Base-by-base conservation (phyloP, 2,888 invertebrate genomes). In the Marasmarcha lunaedactyla region DNA sequence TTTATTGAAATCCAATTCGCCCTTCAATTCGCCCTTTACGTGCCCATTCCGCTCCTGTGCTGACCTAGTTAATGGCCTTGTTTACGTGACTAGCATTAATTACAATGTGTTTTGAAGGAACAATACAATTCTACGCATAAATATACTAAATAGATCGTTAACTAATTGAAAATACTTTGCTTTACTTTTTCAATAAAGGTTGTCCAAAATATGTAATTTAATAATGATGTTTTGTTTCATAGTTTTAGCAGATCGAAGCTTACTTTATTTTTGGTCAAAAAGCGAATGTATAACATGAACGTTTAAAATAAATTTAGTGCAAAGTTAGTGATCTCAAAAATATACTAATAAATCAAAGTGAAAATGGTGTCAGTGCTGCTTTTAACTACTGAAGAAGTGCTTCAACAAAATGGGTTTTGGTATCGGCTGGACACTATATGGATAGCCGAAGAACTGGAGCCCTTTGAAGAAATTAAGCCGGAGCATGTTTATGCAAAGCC, bases 341-440 rank as follows among this genome's bases (percentile, higher is more conserved):
- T 9, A 9, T 25, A n/a, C 25, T 5, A 9, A 6, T 25, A 25
- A 6, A 25, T 25, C 9, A 9, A 6, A 6, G 9, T 25, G 37
- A 48, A 52, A 55, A 81, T 83, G 81, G 78, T 83, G 46, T 77
- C 79, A 33, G 52, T 69, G 50, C 59, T 77, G 46, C 55, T 79
- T 33, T 50, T 81, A 25, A 73, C 79, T 6, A 81, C 79, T 1
- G 83, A 83, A 50, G 79, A 83, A 46, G 62, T 76, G 25, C 66
- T 83, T 35, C 63, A 71, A 46, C 65, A 62, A 52, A 84, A 84
- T 59, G 54, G 52, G 39, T 78, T 65, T 52, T 84, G 84, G 84
- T 59, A 63, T 45, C 59, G 67, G 36, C 59, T 84, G 54, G 78
- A 78, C 47, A 55, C 65, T 15, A 33, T 68, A 30, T 84, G 84